Percentiles rank a stretch among this genome's conserved stretches.
phyloP scores from a whole-genome alignment of 1,140 invertebrate genomes.

The Drosophila sechellia region DNA sequence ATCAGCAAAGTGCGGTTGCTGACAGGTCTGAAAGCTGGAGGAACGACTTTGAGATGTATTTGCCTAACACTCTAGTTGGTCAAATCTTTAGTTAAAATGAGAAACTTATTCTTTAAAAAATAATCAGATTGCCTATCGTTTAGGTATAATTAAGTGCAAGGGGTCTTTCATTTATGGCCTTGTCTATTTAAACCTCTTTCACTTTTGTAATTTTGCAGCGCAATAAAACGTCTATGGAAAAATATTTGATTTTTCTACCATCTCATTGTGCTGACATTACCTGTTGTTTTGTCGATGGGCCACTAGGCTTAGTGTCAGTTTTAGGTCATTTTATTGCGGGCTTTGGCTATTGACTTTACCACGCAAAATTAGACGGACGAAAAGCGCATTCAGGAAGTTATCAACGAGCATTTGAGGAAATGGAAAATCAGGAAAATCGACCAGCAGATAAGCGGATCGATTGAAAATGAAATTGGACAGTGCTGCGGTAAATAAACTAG shows the following conservation, averaged over 20 bases:
- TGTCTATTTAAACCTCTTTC: too few species aligned
- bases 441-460: slow-evolving; percentile 5
- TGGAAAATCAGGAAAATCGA: slow-evolving; percentile 11
- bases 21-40: slow-evolving; percentile 5
- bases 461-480: slow-evolving; percentile 4
- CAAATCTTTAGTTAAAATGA: not conserved
- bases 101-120: too few species aligned
- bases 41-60: slow-evolving; percentile 11
- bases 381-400: slow-evolving; percentile 29
- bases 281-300: not conserved
- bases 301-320: not conserved
- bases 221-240: too few species aligned
- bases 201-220: too few species aligned
- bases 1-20: slow-evolving; percentile 24
- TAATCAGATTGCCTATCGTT: not conserved
- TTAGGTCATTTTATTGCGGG: slow-evolving; percentile 4
- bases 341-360: slow-evolving; percentile 29
- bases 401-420: slow-evolving; percentile 5
- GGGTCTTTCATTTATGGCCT: too few species aligned
- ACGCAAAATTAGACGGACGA: slow-evolving; percentile 29
- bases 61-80: not conserved
- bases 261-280: not conserved
- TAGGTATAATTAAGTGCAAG: too few species aligned
- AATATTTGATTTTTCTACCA: too few species aligned
- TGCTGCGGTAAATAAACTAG: slow-evolving; percentile 6